Conservation (phyloP, 2,113 vertebrate species). For the Mobula hypostoma region DNA sequence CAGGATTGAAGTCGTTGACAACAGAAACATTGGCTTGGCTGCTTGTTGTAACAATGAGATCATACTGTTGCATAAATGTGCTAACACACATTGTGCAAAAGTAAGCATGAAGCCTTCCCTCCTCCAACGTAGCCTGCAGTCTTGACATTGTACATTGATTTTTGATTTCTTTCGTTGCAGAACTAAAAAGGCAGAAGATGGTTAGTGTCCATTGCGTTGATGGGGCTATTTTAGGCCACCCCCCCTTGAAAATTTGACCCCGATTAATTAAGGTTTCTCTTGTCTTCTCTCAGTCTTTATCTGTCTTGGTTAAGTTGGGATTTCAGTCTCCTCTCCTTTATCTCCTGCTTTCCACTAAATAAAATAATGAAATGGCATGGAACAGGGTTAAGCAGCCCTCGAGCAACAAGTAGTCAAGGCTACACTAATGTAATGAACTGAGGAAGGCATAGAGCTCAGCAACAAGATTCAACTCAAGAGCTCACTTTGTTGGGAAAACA, state of each 20-base stretch:
- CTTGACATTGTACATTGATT: neutral
- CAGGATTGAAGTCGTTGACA: neutral
- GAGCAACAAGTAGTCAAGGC: neutral
- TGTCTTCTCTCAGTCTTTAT: neutral
- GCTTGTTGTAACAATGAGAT: neutral
- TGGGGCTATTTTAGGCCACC: too few relatives aligned
- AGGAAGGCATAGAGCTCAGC: neutral
- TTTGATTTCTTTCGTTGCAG: too few relatives aligned
- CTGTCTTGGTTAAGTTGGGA: neutral
- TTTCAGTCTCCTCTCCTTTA: neutral
- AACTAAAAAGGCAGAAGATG: neutral
- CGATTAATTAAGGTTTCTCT: neutral
- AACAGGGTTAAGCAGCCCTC: neutral
- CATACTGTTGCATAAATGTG: accelerated
- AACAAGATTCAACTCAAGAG: neutral
- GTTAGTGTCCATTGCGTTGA: neutral
- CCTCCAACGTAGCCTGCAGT: neutral
- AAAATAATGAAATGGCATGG: neutral
- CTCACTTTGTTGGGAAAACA: neutral
- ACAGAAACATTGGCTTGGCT: neutral
- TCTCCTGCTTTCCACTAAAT: neutral
- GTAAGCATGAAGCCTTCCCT: neutral
- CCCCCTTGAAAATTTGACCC: too few relatives aligned
- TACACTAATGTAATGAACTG: neutral
- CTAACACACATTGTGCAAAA: neutral